These are phyloP conservation scores for Danionella dracula DNA, from an alignment of 2,797 vertebrate species.

Conservation along the genomic window DNA sequence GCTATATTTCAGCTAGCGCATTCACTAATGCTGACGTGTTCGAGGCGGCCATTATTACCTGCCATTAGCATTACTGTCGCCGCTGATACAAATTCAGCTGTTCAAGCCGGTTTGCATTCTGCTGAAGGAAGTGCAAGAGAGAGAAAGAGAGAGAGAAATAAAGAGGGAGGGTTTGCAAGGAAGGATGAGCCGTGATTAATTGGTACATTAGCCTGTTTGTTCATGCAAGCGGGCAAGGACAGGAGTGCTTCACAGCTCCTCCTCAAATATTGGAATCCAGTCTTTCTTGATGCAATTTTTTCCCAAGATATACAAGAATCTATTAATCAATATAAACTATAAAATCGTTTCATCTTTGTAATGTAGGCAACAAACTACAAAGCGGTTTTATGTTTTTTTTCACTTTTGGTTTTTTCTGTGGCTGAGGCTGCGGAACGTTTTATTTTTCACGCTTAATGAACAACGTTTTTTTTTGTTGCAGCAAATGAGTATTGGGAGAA, in stretches of 20 bases:
- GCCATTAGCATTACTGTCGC: conserved; percentile 48
- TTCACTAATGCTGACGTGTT: conserved; percentile 48
- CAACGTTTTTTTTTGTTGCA: no score
- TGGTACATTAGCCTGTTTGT: not conserved
- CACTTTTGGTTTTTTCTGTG: no score
- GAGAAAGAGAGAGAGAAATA: not conserved
- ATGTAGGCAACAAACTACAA: no score
- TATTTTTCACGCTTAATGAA: no score
- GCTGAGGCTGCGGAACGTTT: no score
- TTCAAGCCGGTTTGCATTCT: conserved; percentile 46
- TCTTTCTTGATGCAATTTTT: no score
- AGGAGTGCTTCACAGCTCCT: not conserved
- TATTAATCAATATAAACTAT: no score
- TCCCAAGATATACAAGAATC: no score
- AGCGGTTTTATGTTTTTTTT: no score
- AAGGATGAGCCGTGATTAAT: not conserved
- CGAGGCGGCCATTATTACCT: conserved; percentile 45
- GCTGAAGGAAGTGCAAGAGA: conserved; percentile 14
- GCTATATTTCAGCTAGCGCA: conserved; percentile 47
- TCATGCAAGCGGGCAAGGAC: not conserved
- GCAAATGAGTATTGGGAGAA: no score
- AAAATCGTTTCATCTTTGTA: no score
- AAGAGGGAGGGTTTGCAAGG: not conserved
- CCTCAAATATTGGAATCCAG: not conserved
- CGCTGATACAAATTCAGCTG: conserved; percentile 44